Percentiles rank a stretch among this genome's conserved stretches.
Evolutionary conservation across 2,888 invertebrate species (phyloP).

Genomic region (Eupithecia dodoneata): DNA sequence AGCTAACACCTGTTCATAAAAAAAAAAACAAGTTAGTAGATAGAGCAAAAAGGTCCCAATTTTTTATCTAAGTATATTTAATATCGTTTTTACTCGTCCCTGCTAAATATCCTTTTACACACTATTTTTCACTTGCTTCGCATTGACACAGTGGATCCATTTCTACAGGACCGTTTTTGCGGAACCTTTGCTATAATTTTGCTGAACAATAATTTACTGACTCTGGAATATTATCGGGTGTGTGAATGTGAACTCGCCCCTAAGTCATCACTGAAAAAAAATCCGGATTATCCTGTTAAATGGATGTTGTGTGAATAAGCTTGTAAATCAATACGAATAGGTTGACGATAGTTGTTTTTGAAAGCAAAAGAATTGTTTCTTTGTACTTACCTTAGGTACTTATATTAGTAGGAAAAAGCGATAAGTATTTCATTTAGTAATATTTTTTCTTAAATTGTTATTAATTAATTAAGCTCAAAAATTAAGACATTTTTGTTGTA

Average conservation of each 20-base stretch:
- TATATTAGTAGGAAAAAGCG: neutral
- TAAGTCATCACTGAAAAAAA: too few species aligned
- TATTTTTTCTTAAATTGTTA: neutral
- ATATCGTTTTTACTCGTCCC: too few species aligned
- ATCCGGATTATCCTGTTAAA: too few species aligned
- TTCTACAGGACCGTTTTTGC: too few species aligned
- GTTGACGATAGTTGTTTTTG: neutral
- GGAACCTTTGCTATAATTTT: too few species aligned
- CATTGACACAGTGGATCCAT: too few species aligned
- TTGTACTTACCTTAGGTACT: neutral
- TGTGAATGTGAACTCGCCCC: too few species aligned
- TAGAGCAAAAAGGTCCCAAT: neutral
- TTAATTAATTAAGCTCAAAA: neutral
- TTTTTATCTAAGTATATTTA: neutral
- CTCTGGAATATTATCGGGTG: too few species aligned
- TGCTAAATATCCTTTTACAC: too few species aligned
- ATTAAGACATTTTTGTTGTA: neutral
- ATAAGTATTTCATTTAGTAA: neutral
- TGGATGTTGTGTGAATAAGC: neutral
- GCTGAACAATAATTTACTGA: too few species aligned
- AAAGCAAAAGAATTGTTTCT: neutral
- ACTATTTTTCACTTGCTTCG: too few species aligned
- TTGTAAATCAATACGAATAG: neutral
- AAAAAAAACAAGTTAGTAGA: neutral
- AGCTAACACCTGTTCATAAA: neutral